Conservation (phyloP, 2,113 vertebrate genomes). For the Seriola dumerili region DNA sequence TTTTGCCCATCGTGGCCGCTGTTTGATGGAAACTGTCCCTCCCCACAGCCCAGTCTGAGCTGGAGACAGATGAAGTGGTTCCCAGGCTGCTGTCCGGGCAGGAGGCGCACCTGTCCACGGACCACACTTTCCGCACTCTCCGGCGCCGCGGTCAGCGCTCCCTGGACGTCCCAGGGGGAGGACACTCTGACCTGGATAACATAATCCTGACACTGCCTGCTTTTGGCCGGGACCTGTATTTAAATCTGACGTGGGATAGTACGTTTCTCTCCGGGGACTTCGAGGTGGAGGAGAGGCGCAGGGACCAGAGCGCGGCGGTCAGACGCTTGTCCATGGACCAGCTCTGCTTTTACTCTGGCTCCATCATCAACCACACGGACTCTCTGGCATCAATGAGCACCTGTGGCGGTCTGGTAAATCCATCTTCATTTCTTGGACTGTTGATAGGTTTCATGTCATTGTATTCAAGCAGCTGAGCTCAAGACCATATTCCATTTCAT, state of each 20-base stretch:
- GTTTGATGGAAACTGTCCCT: conserved; percentile 38
- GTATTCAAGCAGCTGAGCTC: not conserved
- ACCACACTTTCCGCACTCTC: conserved; percentile 26
- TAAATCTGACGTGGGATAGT: conserved; percentile 88
- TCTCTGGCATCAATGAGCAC: conserved; percentile 91
- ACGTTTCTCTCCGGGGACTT: conserved; percentile 88
- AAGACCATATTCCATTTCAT: not conserved
- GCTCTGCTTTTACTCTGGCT: conserved; percentile 92
- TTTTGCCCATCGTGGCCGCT: not conserved
- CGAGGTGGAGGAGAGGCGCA: conserved; percentile 86
- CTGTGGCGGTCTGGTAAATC: conserved; percentile 93
- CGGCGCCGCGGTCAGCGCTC: conserved; percentile 68
- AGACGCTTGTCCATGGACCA: conserved; percentile 62
- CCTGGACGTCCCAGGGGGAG: conserved; percentile 45
- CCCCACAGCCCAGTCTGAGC: conserved; percentile 65
- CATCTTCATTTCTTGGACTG: conserved; percentile 16
- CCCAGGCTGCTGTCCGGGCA: conserved; percentile 87
- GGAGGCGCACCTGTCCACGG: conserved; percentile 85
- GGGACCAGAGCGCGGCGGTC: conserved; percentile 52
- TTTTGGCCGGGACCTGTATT: conserved; percentile 86
- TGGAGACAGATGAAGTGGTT: conserved; percentile 86
- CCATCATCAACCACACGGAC: conserved; percentile 87
- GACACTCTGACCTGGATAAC: conserved; percentile 57
- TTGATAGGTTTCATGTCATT: conserved; percentile 25
- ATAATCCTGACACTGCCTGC: conserved; percentile 89